Conservation (phyloP, 2,888 invertebrate genomes). For the Lepidochrysops patricia region DNA sequence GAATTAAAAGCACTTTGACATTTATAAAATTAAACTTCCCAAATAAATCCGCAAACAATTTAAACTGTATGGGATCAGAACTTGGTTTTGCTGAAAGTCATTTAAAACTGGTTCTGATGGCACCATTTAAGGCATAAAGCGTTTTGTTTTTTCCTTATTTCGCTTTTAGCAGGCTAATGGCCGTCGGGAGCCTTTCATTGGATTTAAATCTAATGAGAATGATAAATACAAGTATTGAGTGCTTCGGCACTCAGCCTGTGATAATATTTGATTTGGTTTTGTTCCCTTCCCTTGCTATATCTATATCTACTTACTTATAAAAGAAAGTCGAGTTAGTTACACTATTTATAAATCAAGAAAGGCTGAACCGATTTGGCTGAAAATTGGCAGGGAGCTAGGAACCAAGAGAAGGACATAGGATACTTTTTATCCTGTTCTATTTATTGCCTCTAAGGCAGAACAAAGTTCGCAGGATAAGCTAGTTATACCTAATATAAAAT, state of each 20-base stretch:
- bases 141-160: constrained; percentile 19
- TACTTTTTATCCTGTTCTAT: too few species aligned
- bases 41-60: constrained; percentile 13
- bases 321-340: too few species aligned
- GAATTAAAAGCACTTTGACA: not conserved
- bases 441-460: too few species aligned
- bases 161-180: constrained; percentile 22
- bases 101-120: constrained; percentile 12
- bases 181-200: constrained; percentile 17
- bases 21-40: not conserved
- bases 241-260: not conserved
- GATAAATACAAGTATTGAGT: constrained; percentile 14
- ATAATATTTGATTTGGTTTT: not conserved
- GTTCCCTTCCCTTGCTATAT: not conserved
- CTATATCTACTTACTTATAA: too few species aligned
- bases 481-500: too few species aligned
- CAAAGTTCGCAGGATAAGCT: too few species aligned
- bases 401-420: too few species aligned
- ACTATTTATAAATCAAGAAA: too few species aligned
- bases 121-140: constrained; percentile 14
- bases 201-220: constrained; percentile 14
- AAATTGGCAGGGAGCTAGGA: too few species aligned
- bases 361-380: too few species aligned
- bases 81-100: constrained; percentile 10
- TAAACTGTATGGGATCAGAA: not conserved